Conservation (phyloP, 1,140 invertebrate genomes). For the Nixonia krombeini region DNA sequence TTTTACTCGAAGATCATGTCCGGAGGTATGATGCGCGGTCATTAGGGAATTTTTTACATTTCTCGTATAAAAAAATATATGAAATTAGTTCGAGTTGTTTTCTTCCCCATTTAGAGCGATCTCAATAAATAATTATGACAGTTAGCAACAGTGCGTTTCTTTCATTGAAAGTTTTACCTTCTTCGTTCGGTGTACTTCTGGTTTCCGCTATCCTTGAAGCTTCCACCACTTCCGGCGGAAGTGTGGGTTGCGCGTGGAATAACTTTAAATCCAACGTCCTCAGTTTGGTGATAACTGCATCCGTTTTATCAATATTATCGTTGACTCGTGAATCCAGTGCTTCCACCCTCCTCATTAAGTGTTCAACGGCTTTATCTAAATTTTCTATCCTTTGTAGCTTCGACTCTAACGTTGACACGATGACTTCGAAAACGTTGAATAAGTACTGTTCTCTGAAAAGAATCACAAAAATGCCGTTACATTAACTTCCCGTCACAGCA, state of each 20-base stretch:
- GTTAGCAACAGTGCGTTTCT: too few relatives aligned
- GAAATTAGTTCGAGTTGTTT: too few relatives aligned
- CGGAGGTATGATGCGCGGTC: too few relatives aligned
- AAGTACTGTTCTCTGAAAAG: slow-evolving; percentile 88
- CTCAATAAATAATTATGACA: too few relatives aligned
- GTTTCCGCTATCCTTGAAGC: slow-evolving; percentile 51
- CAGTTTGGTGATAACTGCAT: slow-evolving; percentile 83
- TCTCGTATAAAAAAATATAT: too few relatives aligned
- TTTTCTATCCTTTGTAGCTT: slow-evolving; percentile 90
- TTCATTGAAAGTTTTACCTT: slow-evolving; percentile 22
- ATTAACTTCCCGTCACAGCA: too few relatives aligned
- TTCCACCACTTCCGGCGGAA: slow-evolving; percentile 51
- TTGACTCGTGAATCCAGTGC: slow-evolving; percentile 83
- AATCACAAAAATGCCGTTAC: not conserved
- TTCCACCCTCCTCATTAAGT: slow-evolving; percentile 86
- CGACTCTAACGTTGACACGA: slow-evolving; percentile 87
- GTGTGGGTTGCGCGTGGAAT: slow-evolving; percentile 72
- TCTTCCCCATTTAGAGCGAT: too few relatives aligned
- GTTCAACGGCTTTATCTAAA: slow-evolving; percentile 87
- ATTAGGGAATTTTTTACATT: too few relatives aligned
- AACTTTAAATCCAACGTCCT: slow-evolving; percentile 80
- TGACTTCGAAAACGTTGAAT: slow-evolving; percentile 89
- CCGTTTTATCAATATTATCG: slow-evolving; percentile 87
- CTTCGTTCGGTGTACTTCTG: slow-evolving; percentile 46
- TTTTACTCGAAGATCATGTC: too few relatives aligned